These are phyloP conservation scores for Oceanodroma tethys DNA, from an alignment of 2,113 vertebrate genomes.

Conservation along the genomic window DNA sequence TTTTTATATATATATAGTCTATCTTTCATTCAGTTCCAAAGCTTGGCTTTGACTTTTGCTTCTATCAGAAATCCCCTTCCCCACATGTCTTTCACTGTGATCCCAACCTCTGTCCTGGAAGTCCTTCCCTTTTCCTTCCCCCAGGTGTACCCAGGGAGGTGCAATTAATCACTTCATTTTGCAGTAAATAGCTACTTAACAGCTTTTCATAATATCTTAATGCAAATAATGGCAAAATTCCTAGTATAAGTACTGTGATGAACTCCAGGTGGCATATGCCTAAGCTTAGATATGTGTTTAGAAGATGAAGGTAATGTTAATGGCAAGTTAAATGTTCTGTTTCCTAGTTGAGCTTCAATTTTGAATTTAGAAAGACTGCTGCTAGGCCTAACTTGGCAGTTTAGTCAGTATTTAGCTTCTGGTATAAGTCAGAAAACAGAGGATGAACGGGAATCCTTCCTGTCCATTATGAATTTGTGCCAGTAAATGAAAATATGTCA, in stretches of 20 bases:
- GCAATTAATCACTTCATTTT: background rate
- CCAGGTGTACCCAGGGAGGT: accelerated
- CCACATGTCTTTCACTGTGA: background rate
- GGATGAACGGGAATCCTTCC: background rate
- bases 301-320: background rate
- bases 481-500: background rate
- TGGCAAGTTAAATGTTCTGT: background rate
- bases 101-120: background rate
- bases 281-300: background rate
- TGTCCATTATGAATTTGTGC: background rate
- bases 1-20: too few species aligned
- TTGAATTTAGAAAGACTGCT: background rate
- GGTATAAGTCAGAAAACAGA: background rate
- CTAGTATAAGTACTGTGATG: background rate
- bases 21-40: background rate
- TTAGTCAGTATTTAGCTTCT: background rate
- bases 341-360: background rate
- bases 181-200: background rate
- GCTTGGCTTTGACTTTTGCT: background rate
- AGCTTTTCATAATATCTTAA: background rate
- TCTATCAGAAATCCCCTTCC: background rate
- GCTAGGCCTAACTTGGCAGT: background rate
- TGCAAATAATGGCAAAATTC: background rate
- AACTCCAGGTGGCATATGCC: background rate
- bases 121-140: background rate